These are phyloP conservation scores for Hippasteria phrygiana DNA, from an alignment of 53 echinoderm and acorn worm species.

Conservation along the genomic window DNA sequence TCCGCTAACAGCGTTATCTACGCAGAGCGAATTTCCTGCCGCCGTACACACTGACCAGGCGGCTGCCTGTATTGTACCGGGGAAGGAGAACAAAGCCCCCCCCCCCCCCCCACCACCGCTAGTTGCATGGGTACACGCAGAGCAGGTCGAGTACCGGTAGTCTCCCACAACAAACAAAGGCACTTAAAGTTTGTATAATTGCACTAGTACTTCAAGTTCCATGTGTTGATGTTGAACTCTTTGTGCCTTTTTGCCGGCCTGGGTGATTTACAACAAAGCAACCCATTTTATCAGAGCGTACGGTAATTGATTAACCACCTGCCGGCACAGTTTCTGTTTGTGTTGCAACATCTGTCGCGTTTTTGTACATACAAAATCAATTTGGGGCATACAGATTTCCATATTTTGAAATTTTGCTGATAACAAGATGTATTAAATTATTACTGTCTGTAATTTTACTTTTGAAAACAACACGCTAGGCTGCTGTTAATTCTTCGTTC, in stretches of 20 bases:
- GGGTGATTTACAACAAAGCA: conserved; percentile 8
- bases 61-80: not conserved
- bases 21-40: conserved; percentile 24
- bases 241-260: not conserved
- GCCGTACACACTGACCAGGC: not conserved
- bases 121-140: too few species aligned
- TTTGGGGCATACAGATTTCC: not conserved
- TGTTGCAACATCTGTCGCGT: not conserved
- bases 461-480: too few species aligned
- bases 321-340: not conserved
- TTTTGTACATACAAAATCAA: not conserved
- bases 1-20: conserved; percentile 42
- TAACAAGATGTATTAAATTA: not conserved
- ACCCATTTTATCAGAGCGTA: not conserved
- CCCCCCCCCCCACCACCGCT: conserved; percentile 12
- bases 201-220: not conserved
- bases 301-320: not conserved
- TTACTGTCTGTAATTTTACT: not conserved
- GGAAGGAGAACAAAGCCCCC: not conserved
- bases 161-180: too few species aligned
- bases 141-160: too few species aligned
- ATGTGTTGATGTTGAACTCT: not conserved
- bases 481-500: too few species aligned
- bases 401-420: not conserved
- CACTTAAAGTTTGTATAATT: not conserved